Conservation (phyloP, 1,140 invertebrate species). For the Scaptomyza pallida region DNA sequence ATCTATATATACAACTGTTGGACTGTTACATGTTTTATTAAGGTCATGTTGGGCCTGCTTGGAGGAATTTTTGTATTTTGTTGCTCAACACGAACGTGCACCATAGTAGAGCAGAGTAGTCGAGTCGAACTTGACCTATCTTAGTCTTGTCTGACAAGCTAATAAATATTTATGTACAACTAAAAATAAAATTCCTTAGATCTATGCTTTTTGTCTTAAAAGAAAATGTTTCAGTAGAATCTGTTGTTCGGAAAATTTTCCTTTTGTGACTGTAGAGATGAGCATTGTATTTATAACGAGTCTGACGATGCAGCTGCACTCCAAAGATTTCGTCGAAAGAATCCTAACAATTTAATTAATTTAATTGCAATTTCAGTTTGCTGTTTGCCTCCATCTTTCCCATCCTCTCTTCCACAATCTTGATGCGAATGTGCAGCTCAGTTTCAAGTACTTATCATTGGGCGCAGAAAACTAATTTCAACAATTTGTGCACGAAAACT, state of each 20-base stretch:
- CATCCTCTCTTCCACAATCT: background rate
- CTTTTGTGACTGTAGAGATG: conserved; percentile 6
- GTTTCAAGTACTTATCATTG: conserved; percentile 77
- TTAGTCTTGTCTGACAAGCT: conserved; percentile 9
- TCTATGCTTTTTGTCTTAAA: too few relatives aligned
- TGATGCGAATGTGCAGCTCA: conserved; percentile 53
- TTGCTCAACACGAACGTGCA: background rate
- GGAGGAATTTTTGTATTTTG: background rate
- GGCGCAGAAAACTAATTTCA: conserved; percentile 79
- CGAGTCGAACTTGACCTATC: conserved; percentile 11
- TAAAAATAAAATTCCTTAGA: background rate
- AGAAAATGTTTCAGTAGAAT: background rate
- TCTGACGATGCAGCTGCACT: conserved; percentile 23
- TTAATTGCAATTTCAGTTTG: conserved; percentile 68
- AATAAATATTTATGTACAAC: conserved; percentile 43
- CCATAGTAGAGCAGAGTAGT: background rate
- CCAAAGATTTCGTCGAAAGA: conserved; percentile 24
- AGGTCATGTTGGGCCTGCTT: background rate
- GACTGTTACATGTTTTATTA: background rate
- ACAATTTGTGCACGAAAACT: conserved; percentile 80
- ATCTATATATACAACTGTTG: background rate
- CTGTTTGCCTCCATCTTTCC: background rate
- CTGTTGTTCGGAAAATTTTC: background rate
- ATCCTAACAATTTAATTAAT: conserved; percentile 75
- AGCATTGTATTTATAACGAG: background rate